A percentile compares a stretch with the other conserved stretches of the same genome.
Conservation (phyloP, 2,888 invertebrate genomes). For the Ophion slaviceki region DNA sequence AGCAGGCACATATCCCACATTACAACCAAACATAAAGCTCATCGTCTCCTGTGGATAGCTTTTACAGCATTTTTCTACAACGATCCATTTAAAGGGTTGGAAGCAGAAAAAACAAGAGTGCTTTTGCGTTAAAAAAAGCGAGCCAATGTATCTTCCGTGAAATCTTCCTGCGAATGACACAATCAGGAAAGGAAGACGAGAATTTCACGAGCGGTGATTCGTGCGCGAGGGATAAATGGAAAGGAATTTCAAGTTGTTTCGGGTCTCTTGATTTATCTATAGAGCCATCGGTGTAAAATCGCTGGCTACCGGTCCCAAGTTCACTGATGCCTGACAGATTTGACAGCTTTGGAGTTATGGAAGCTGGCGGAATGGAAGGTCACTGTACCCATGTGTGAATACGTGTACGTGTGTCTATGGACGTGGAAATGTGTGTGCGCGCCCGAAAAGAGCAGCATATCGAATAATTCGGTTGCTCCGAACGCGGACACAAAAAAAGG, state of each 20-base stretch:
- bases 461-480: conserved; percentile 82
- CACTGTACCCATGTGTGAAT: conserved; percentile 59
- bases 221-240: neutral
- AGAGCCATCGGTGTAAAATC: conserved; percentile 45
- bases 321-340: conserved; percentile 72
- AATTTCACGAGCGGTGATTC: conserved; percentile 1
- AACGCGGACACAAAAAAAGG: conserved; percentile 66
- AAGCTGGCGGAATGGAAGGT: conserved; percentile 71
- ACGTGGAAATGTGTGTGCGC: conserved; percentile 11
- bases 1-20: too few relatives aligned
- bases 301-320: conserved; percentile 55
- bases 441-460: conserved; percentile 81
- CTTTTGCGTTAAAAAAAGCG: neutral
- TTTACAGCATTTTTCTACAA: too few relatives aligned
- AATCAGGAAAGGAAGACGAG: neutral
- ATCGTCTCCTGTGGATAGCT: too few relatives aligned
- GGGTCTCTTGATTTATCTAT: conserved; percentile 10
- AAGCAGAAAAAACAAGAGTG: neutral
- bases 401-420: conserved; percentile 18
- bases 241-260: conserved; percentile 28
- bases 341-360: conserved; percentile 75
- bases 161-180: too few relatives aligned
- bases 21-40: too few relatives aligned
- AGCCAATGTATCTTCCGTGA: neutral
- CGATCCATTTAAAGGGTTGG: too few relatives aligned